Evolutionary conservation across 2,888 invertebrate genomes (phyloP).

Genomic region (Dyspetes luteomarginatus): DNA sequence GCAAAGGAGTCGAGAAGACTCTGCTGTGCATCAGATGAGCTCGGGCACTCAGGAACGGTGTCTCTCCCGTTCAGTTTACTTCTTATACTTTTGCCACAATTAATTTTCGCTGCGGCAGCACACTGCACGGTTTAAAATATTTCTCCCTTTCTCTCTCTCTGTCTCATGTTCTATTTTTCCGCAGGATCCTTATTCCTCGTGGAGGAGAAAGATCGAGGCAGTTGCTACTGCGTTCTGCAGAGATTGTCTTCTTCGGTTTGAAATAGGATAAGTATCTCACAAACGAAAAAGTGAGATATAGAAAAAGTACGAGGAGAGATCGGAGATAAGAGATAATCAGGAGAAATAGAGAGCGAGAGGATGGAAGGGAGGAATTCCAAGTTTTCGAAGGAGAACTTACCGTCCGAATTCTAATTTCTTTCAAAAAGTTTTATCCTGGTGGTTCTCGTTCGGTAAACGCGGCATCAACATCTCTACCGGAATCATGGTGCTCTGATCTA

Average conservation of each 20-base stretch:
- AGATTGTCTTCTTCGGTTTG: constrained; percentile 5
- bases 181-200: constrained; percentile 14
- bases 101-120: constrained; percentile 73
- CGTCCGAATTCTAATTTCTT: constrained; percentile 66
- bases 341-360: not conserved
- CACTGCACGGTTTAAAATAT: too few species aligned
- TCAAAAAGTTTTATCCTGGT: constrained; percentile 58
- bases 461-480: constrained; percentile 69
- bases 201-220: constrained; percentile 5
- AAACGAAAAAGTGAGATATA: constrained; percentile 26
- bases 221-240: not conserved
- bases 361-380: constrained; percentile 48
- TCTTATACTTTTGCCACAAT: constrained; percentile 53
- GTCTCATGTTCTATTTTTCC: constrained; percentile 40
- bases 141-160: constrained; percentile 12
- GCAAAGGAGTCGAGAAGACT: not conserved
- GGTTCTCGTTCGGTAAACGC: constrained; percentile 64
- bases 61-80: constrained; percentile 39
- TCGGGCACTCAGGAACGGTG: constrained; percentile 30
- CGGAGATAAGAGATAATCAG: constrained; percentile 44
- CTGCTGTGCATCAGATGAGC: constrained; percentile 37
- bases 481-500: constrained; percentile 66
- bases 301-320: constrained; percentile 28
- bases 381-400: constrained; percentile 57
- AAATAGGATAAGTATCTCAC: constrained; percentile 5